phyloP scores from a whole-genome alignment of 2,888 invertebrate species.

The Drosophila maculinotata region DNA sequence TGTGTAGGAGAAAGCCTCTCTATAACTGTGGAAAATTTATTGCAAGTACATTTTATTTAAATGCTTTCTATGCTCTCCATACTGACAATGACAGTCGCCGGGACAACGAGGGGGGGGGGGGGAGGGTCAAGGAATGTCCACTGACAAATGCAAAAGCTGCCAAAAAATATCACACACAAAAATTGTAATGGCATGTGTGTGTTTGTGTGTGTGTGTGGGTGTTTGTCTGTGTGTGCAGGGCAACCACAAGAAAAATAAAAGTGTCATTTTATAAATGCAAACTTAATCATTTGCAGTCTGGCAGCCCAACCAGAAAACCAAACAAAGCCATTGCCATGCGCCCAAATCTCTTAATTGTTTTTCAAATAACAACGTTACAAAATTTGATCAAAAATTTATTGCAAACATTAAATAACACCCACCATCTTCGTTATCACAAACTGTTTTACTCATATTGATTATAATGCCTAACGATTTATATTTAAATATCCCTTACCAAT shows the following conservation, averaged over 20 bases:
- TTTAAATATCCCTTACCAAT: too few species aligned
- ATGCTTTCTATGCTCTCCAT: conserved; percentile 43
- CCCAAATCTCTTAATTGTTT: conserved; percentile 32
- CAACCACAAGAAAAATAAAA: conserved; percentile 70
- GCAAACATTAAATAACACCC: not conserved
- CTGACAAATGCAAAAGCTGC: conserved; percentile 47
- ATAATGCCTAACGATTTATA: too few species aligned
- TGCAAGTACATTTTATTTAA: conserved; percentile 76
- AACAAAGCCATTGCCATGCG: conserved; percentile 28
- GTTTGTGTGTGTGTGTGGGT: conserved; percentile 1
- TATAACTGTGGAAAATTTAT: conserved; percentile 68
- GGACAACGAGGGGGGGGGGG: not conserved
- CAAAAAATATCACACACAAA: conserved; percentile 46
- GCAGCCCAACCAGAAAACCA: conserved; percentile 23
- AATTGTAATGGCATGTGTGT: conserved; percentile 11
- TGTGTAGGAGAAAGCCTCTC: conserved; percentile 15
- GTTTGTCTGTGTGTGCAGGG: conserved; percentile 11
- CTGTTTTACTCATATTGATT: too few species aligned
- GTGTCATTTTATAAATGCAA: conserved; percentile 62
- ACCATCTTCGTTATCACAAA: too few species aligned
- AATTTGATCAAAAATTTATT: not conserved
- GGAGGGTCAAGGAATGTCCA: conserved; percentile 22
- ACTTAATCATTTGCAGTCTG: conserved; percentile 71
- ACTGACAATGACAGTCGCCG: conserved; percentile 59
- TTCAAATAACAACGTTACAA: conserved; percentile 16